A percentile compares a stretch with the other conserved stretches of the same genome.
These are phyloP conservation scores for Gallirallus australis DNA, from an alignment of 2,797 vertebrate species.

Conservation along the genomic window DNA sequence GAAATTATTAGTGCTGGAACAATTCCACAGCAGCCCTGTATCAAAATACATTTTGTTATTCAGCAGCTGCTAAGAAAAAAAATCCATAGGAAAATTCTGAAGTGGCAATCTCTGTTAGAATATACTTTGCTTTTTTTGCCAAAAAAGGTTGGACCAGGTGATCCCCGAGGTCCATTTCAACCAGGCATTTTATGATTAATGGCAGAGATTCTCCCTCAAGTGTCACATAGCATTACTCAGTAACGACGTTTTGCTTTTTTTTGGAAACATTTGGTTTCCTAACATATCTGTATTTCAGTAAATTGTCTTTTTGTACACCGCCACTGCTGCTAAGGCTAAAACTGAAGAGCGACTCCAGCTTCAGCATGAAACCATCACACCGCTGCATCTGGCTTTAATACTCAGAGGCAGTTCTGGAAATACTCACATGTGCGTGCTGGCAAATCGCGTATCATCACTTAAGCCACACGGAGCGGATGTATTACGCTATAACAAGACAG, in stretches of 20 bases:
- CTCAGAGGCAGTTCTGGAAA: neutral
- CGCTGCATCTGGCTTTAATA: neutral
- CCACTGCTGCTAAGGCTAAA: neutral
- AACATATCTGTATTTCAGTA: neutral
- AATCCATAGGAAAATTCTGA: neutral
- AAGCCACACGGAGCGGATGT: neutral
- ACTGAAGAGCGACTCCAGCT: neutral
- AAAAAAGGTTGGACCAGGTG: too few relatives aligned
- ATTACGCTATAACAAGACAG: neutral
- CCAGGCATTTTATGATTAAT: neutral
- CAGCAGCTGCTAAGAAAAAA: neutral
- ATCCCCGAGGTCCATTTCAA: too few relatives aligned
- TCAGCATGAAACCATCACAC: neutral
- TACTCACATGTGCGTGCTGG: rapidly evolving
- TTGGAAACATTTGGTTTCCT: neutral
- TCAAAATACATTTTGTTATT: neutral
- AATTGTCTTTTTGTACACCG: neutral
- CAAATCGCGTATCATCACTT: neutral
- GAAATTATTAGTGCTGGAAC: conserved; percentile 29
- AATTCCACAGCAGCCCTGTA: neutral
- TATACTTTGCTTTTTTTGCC: neutral
- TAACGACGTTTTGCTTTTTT: neutral
- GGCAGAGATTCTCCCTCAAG: neutral
- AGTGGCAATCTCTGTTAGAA: neutral
- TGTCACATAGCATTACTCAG: neutral